These are phyloP conservation scores for Psilopsiagon aymara DNA, from an alignment of 2,113 vertebrate species.

Conservation along the genomic window DNA sequence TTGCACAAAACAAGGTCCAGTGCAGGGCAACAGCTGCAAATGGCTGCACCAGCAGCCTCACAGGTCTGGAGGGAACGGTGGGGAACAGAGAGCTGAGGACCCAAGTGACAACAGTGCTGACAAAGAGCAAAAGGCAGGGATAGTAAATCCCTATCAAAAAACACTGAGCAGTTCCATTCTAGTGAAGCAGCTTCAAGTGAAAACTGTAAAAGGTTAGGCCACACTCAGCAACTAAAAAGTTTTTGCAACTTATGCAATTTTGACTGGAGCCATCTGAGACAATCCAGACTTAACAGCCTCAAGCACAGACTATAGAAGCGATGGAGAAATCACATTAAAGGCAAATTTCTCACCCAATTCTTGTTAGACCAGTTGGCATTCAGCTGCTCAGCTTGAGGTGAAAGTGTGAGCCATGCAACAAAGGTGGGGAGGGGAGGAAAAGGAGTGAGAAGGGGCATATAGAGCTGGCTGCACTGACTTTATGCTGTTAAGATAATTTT, in stretches of 20 bases:
- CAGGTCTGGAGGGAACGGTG: background rate
- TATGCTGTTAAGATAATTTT: background rate
- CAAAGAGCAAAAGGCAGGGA: background rate
- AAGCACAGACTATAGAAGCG: background rate
- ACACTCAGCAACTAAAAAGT: background rate
- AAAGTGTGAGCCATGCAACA: background rate
- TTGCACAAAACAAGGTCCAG: background rate
- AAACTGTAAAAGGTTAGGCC: background rate
- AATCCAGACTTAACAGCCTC: background rate
- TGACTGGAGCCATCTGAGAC: background rate
- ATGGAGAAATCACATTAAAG: background rate
- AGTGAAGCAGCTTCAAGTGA: background rate
- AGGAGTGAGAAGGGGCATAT: background rate
- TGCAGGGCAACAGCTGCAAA: background rate
- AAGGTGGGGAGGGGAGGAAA: background rate
- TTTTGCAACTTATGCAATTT: background rate
- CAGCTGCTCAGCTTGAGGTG: background rate
- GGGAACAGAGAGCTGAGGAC: background rate
- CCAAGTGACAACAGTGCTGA: background rate
- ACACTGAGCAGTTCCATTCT: background rate
- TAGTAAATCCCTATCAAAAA: background rate
- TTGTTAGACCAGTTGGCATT: background rate
- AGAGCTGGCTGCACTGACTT: slow-evolving; percentile 39
- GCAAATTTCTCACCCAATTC: background rate
- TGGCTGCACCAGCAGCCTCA: background rate